Evolutionary conservation across 2,113 vertebrate genomes (phyloP).

Genomic region (Prinia subflava): DNA sequence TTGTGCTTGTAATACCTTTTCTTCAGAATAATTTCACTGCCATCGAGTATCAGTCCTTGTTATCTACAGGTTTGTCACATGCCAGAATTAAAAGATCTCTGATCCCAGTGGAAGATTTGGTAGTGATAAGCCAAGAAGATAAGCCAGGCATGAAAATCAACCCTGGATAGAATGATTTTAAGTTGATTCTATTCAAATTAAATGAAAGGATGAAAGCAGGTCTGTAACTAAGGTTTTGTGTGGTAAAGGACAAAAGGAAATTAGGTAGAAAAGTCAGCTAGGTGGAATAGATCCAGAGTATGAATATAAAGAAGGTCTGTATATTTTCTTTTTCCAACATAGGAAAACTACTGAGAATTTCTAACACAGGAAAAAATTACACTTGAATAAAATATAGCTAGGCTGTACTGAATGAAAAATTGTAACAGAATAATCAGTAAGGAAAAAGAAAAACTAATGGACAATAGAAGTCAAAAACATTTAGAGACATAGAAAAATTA

Average conservation of each 20-base stretch:
- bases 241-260: neutral
- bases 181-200: neutral
- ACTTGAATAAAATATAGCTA: neutral
- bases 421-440: neutral
- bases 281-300: neutral
- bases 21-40: neutral
- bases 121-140: neutral
- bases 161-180: neutral
- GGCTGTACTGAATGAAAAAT: neutral
- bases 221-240: neutral
- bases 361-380: neutral
- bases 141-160: conserved; percentile 10
- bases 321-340: neutral
- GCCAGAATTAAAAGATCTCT: neutral
- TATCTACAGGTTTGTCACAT: neutral
- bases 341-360: neutral
- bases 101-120: neutral
- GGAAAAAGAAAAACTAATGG: neutral
- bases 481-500: neutral
- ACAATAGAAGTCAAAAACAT: neutral
- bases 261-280: neutral
- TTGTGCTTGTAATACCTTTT: neutral
- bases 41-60: neutral
- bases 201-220: neutral
- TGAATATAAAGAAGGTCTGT: neutral